A percentile compares a stretch with the other conserved stretches of the same genome.
Conservation (phyloP, 2,113 vertebrate genomes). For the Crotalus helleri region DNA sequence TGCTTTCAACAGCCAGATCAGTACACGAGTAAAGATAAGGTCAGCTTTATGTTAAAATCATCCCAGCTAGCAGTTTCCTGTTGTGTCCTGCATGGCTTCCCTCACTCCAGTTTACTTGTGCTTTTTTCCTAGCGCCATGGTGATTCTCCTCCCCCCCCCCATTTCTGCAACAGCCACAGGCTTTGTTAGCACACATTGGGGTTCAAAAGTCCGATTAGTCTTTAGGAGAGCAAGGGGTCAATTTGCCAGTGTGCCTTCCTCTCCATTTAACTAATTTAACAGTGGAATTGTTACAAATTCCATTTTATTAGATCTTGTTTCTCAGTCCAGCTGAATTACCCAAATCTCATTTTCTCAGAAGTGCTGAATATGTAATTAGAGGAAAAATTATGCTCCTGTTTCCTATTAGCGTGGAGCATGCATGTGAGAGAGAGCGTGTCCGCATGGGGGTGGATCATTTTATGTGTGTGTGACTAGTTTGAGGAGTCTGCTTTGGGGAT, state of each 20-base stretch:
- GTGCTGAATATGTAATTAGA: slow-evolving; percentile 89
- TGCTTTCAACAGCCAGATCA: background rate
- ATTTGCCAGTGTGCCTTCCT: slow-evolving; percentile 77
- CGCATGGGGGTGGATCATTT: background rate
- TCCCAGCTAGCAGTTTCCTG: background rate
- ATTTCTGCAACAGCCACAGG: slow-evolving; percentile 4
- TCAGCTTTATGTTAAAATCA: background rate
- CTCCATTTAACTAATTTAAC: slow-evolving; percentile 85
- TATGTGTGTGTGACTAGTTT: background rate
- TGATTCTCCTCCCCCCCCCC: accelerated
- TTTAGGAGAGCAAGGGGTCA: slow-evolving; percentile 77
- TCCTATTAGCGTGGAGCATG: slow-evolving; percentile 70
- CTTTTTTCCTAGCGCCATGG: background rate
- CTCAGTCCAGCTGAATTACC: slow-evolving; percentile 90
- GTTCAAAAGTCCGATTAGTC: slow-evolving; percentile 75
- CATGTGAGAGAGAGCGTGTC: slow-evolving; percentile 41
- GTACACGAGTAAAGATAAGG: background rate
- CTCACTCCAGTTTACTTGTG: background rate
- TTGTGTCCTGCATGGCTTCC: background rate
- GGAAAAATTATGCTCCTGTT: slow-evolving; percentile 73
- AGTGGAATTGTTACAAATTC: slow-evolving; percentile 80
- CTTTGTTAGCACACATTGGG: slow-evolving; percentile 65
- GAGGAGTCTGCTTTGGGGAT: background rate
- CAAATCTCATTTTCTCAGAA: slow-evolving; percentile 92
- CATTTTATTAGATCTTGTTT: slow-evolving; percentile 83